phyloP scores from a whole-genome alignment of 2,113 vertebrate genomes.

The Odocoileus virginianus region DNA sequence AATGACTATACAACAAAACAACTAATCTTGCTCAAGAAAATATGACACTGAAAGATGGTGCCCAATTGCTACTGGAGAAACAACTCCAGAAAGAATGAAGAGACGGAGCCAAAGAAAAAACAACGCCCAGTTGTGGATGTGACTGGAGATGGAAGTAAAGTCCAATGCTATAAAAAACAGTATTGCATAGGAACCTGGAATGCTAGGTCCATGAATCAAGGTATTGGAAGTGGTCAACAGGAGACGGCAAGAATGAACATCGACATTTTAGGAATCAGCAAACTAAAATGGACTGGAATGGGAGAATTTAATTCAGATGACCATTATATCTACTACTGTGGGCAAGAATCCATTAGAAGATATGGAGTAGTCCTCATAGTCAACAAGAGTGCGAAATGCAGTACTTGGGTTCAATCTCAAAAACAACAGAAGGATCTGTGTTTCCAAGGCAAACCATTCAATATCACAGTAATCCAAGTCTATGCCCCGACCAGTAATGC shows the following conservation, averaged over 20 bases:
- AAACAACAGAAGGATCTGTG: background rate
- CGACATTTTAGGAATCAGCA: background rate
- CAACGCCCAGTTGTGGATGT: background rate
- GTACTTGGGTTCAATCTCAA: background rate
- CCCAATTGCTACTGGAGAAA: background rate
- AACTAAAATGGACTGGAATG: background rate
- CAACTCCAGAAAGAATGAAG: background rate
- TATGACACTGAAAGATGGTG: background rate
- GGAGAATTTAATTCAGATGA: background rate
- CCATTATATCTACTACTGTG: background rate
- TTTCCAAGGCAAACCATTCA: background rate
- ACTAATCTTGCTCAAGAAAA: background rate
- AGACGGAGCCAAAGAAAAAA: background rate
- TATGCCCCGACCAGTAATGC: background rate
- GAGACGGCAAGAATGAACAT: background rate
- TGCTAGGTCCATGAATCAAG: background rate
- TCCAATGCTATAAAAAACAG: background rate
- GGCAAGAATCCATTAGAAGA: background rate
- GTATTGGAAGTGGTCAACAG: background rate
- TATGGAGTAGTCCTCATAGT: background rate
- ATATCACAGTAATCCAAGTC: background rate
- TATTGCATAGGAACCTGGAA: background rate
- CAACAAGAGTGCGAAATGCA: background rate
- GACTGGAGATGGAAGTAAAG: background rate
- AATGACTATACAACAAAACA: background rate